Percentiles rank a stretch among this genome's conserved stretches.
These are phyloP conservation scores for Taenaris catops DNA, from an alignment of 2,888 invertebrate genomes.

Conservation along the genomic window DNA sequence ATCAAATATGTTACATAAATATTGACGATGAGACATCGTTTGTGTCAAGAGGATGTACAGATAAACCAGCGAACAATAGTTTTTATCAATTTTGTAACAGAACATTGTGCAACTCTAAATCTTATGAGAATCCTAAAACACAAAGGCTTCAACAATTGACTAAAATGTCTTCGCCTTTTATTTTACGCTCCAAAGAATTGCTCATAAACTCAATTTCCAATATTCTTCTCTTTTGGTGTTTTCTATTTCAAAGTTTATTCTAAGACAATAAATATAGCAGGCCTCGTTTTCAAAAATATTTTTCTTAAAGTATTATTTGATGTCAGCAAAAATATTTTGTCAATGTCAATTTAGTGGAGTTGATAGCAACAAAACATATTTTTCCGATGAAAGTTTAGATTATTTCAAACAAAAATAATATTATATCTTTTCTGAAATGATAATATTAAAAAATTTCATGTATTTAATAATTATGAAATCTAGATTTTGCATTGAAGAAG, in stretches of 20 bases:
- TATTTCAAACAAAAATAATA: too few species aligned
- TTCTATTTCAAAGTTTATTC: too few species aligned
- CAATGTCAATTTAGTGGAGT: too few species aligned
- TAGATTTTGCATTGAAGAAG: conserved; percentile 2
- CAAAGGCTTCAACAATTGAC: not conserved
- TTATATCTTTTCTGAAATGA: too few species aligned
- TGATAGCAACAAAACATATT: too few species aligned
- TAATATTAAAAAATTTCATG: not conserved
- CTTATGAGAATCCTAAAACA: conserved; percentile 4
- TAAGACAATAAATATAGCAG: too few species aligned
- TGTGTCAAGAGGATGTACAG: conserved; percentile 51
- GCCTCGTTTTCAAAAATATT: too few species aligned
- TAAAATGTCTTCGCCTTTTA: not conserved
- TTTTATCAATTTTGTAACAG: conserved; percentile 42
- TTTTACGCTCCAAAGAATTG: not conserved
- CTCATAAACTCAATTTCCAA: not conserved
- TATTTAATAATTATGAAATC: not conserved
- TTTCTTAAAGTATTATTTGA: not conserved
- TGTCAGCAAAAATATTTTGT: too few species aligned
- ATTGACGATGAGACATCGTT: conserved; percentile 37
- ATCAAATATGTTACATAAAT: conserved; percentile 50
- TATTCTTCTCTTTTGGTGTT: not conserved
- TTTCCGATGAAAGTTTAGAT: too few species aligned
- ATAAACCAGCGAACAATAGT: conserved; percentile 42
- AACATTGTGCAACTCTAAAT: conserved; percentile 37